phyloP scores from a whole-genome alignment of 2,113 vertebrate species.

The Myrmophylax atrothorax region DNA sequence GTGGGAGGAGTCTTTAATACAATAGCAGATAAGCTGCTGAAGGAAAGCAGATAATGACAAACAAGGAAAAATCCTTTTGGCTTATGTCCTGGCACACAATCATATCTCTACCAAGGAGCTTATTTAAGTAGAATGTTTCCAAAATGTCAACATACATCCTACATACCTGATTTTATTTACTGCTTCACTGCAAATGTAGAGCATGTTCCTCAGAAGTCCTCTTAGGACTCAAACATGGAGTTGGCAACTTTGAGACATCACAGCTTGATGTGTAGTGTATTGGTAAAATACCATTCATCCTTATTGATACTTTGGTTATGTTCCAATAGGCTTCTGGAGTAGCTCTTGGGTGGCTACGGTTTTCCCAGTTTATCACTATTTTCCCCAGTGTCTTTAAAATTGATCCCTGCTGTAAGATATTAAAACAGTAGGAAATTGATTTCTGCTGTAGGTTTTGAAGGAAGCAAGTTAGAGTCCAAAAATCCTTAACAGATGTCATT shows the following conservation, averaged over 20 bases:
- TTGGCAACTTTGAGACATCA: not conserved
- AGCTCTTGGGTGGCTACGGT: not conserved
- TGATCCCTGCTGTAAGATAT: not conserved
- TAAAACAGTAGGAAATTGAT: not conserved
- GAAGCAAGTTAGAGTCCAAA: not conserved
- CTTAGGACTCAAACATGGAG: not conserved
- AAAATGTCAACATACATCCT: not conserved
- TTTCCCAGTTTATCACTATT: not conserved
- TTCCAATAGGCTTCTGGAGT: not conserved
- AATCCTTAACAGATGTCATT: not conserved
- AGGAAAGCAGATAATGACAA: not conserved
- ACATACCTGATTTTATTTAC: not conserved
- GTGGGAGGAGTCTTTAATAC: not conserved
- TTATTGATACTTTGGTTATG: not conserved
- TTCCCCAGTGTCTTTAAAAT: not conserved
- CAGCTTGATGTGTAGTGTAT: not conserved
- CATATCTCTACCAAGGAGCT: not conserved
- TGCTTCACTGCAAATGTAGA: not conserved
- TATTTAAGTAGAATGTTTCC: not conserved
- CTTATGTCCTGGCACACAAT: not conserved
- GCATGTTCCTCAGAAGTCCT: not conserved
- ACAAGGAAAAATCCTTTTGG: not conserved
- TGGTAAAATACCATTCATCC: not conserved
- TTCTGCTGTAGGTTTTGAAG: constrained; percentile 10
- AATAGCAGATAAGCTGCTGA: not conserved